Percentiles rank a stretch among this genome's conserved stretches.
Evolutionary conservation across 2,797 vertebrate species (phyloP).

Genomic region (Parauchenoglanis ngamensis): DNA sequence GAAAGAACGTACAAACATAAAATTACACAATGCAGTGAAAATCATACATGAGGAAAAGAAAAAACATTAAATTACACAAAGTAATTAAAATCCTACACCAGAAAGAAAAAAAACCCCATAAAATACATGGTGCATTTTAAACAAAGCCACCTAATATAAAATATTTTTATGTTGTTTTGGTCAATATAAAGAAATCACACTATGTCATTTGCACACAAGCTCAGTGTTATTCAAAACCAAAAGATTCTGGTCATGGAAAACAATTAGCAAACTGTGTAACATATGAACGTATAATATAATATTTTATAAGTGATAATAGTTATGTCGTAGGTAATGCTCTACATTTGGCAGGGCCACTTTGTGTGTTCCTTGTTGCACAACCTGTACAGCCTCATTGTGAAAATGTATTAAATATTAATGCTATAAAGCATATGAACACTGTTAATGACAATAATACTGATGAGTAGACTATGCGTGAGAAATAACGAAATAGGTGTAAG

Average conservation of each 20-base stretch:
- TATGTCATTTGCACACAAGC: neutral
- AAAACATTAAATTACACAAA: neutral
- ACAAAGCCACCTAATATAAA: neutral
- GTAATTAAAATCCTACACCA: neutral
- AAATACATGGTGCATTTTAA: neutral
- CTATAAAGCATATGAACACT: neutral
- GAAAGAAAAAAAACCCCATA: neutral
- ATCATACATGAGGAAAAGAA: neutral
- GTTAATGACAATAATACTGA: no score
- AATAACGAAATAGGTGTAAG: neutral
- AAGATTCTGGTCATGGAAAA: neutral
- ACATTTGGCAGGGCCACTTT: neutral
- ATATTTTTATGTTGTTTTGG: neutral
- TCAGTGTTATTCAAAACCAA: neutral
- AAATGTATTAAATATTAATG: neutral
- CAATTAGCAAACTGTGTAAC: neutral
- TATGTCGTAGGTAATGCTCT: neutral
- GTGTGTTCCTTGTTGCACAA: neutral
- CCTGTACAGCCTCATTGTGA: neutral
- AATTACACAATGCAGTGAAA: neutral
- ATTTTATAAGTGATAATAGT: neutral
- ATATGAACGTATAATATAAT: neutral
- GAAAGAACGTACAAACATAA: neutral
- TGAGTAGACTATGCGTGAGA: neutral
- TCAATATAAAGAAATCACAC: neutral